These are phyloP conservation scores for Scolopax bukidnonensis DNA, from an alignment of 2,797 vertebrate genomes.

Conservation along the genomic window DNA sequence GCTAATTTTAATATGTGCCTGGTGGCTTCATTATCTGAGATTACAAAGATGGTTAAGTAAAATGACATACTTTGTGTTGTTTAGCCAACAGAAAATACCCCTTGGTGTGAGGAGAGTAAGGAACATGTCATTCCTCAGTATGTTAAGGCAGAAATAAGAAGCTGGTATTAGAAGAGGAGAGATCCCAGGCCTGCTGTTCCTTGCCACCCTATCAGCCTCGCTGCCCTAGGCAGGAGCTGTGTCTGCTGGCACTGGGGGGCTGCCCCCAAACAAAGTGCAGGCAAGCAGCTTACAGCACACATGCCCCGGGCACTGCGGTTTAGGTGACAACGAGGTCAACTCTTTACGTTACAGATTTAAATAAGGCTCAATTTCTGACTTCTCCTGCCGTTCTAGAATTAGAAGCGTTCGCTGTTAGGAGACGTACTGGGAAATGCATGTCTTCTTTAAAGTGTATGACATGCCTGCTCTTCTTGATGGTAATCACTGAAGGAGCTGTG, in stretches of 20 bases:
- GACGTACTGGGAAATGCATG: background rate
- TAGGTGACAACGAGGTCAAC: slow-evolving; percentile 47
- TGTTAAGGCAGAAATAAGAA: slow-evolving; percentile 23
- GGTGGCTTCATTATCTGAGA: slow-evolving; percentile 56
- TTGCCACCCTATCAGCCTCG: slow-evolving; percentile 36
- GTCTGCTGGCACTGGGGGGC: slow-evolving; percentile 37
- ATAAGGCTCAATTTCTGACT: background rate
- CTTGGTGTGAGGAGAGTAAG: slow-evolving; percentile 48
- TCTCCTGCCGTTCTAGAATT: background rate
- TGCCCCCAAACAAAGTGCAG: slow-evolving; percentile 47
- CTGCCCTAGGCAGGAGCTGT: slow-evolving; percentile 57
- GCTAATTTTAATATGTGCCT: slow-evolving; percentile 64
- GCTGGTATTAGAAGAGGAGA: slow-evolving; percentile 43
- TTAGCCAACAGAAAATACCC: slow-evolving; percentile 67
- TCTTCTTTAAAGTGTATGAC: slow-evolving; percentile 8
- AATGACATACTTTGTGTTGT: slow-evolving; percentile 36
- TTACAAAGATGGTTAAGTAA: slow-evolving; percentile 36
- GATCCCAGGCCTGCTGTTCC: slow-evolving; percentile 54
- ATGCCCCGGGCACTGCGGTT: slow-evolving; percentile 11
- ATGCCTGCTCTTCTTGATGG: slow-evolving; percentile 12
- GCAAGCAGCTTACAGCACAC: background rate
- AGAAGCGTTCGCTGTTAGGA: background rate
- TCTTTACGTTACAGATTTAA: slow-evolving; percentile 40
- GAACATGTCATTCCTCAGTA: slow-evolving; percentile 53
- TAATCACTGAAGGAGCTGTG: slow-evolving; percentile 33